Evolutionary conservation across 2,113 vertebrate genomes (phyloP).

Genomic region (Elachura formosa): DNA sequence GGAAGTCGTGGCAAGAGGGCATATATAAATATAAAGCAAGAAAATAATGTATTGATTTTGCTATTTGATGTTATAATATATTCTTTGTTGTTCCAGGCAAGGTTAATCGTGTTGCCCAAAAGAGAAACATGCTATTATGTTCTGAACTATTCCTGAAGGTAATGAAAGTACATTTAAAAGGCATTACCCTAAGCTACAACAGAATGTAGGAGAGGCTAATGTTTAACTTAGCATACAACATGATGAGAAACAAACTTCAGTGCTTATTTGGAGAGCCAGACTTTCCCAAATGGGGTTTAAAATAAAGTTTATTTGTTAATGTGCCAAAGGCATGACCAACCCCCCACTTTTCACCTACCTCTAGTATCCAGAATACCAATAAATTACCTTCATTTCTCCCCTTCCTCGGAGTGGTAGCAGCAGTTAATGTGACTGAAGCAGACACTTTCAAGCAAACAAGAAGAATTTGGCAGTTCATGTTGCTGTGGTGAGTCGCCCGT

Average conservation of each 20-base stretch:
- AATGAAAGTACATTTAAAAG: slow-evolving; percentile 35
- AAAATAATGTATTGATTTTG: slow-evolving; percentile 48
- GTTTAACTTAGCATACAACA: background rate
- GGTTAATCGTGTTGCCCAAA: background rate
- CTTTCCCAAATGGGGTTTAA: background rate
- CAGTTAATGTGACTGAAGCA: background rate
- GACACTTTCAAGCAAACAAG: background rate
- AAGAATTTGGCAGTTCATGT: background rate
- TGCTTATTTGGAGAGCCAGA: background rate
- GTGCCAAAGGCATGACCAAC: background rate
- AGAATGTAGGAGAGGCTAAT: background rate
- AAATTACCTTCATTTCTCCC: background rate
- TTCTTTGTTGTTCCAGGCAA: slow-evolving; percentile 1
- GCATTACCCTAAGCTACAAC: background rate
- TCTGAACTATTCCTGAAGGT: slow-evolving; percentile 1
- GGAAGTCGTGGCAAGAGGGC: background rate
- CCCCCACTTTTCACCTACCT: background rate
- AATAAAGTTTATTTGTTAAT: background rate
- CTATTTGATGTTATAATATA: slow-evolving; percentile 2
- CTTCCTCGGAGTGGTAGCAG: background rate
- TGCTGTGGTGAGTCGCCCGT: rapidly evolving
- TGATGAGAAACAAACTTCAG: background rate
- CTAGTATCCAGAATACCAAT: background rate
- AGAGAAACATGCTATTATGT: slow-evolving; percentile 13
- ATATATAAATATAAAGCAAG: background rate